Conservation (phyloP, 2,888 invertebrate genomes). For the Standfussiana lucernea region DNA sequence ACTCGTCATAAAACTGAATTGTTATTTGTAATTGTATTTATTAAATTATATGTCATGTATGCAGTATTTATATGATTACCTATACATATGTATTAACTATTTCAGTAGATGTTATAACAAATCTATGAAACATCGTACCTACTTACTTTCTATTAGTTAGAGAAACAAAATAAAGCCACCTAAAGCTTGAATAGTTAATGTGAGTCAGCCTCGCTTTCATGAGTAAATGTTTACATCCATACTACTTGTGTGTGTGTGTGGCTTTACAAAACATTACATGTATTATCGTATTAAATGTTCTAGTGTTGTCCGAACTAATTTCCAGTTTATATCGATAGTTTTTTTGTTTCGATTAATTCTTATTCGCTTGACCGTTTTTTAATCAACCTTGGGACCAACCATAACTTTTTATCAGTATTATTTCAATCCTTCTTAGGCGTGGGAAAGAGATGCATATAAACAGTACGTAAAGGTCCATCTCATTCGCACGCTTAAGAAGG, state of each 20-base stretch:
- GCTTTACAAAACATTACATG: constrained; percentile 31
- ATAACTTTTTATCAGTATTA: background rate
- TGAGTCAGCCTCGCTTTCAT: constrained; percentile 38
- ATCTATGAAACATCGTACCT: constrained; percentile 19
- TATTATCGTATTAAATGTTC: constrained; percentile 37
- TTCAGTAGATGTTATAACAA: constrained; percentile 17
- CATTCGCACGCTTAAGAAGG: background rate
- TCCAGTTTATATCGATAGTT: constrained; percentile 15
- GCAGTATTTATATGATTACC: constrained; percentile 1
- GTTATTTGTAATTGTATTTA: background rate
- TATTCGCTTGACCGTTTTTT: constrained; percentile 37
- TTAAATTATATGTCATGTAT: background rate
- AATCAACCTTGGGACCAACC: background rate
- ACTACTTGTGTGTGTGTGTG: constrained; percentile 37
- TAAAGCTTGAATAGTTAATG: background rate
- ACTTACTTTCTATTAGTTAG: background rate
- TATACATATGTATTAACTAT: background rate
- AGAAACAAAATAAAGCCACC: background rate
- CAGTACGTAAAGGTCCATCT: background rate
- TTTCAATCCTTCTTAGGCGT: background rate
- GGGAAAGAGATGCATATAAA: background rate
- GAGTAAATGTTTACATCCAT: constrained; percentile 22
- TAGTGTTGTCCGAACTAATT: constrained; percentile 40
- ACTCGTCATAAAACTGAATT: background rate
- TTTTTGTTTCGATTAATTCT: constrained; percentile 11